Percentiles rank a stretch among this genome's conserved stretches.
phyloP scores from a whole-genome alignment of 1,140 invertebrate species.

The Scaptomyza montana region DNA sequence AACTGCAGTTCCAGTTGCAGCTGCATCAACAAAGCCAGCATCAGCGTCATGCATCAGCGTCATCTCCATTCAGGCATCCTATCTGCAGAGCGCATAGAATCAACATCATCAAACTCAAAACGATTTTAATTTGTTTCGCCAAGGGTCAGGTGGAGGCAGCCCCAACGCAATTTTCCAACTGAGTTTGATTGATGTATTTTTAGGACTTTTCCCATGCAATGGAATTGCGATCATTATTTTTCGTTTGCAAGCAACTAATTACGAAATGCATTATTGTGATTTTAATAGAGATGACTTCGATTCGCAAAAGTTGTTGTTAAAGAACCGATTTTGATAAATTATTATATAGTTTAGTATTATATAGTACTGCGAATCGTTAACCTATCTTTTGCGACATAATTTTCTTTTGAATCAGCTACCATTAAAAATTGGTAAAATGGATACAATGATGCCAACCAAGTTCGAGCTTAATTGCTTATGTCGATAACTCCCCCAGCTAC shows the following conservation, averaged over 20 bases:
- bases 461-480: no score
- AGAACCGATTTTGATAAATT: no score
- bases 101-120: slow-evolving; percentile 71
- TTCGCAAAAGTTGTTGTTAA: no score
- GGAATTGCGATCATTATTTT: slow-evolving; percentile 57
- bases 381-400: no score
- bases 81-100: slow-evolving; percentile 34
- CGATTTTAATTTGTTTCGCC: slow-evolving; percentile 39
- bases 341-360: no score
- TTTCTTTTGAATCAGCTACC: no score
- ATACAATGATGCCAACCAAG: no score
- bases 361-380: no score
- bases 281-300: slow-evolving; percentile 37
- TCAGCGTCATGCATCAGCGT: slow-evolving; percentile 11
- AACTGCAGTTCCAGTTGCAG: slow-evolving; percentile 39
- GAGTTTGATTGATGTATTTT: slow-evolving; percentile 68
- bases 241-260: slow-evolving; percentile 46
- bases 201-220: slow-evolving; percentile 10
- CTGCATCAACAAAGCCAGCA: slow-evolving; percentile 50
- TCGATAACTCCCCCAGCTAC: no score
- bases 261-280: slow-evolving; percentile 4
- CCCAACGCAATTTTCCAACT: neutral
- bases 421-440: no score
- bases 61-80: slow-evolving; percentile 37
- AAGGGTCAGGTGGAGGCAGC: slow-evolving; percentile 20